Conservation (phyloP, 2,113 vertebrate species). For the Octodon degus region DNA sequence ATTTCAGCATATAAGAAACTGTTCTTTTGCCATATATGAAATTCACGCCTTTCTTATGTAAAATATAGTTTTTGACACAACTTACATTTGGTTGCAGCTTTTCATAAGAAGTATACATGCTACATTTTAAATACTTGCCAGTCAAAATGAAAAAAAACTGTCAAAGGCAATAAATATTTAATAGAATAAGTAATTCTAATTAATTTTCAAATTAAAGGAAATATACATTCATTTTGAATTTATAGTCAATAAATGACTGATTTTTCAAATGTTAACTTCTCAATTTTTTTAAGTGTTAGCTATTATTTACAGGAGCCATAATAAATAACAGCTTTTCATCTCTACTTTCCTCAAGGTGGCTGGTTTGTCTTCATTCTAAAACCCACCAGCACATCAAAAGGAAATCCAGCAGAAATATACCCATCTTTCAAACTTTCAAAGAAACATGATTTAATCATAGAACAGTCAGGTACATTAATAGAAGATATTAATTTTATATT, state of each 20-base stretch:
- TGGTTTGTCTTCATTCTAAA: background rate
- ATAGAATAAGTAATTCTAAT: background rate
- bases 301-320: background rate
- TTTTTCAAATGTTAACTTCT: constrained; percentile 16
- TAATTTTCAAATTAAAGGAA: background rate
- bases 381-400: background rate
- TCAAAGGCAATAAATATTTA: background rate
- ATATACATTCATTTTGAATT: background rate
- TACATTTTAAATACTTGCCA: background rate
- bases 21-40: background rate
- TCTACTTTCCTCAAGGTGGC: background rate
- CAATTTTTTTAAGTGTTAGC: background rate
- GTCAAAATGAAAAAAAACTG: background rate
- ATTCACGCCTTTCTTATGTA: background rate
- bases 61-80: background rate
- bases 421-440: background rate
- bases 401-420: background rate
- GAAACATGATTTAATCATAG: background rate
- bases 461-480: background rate
- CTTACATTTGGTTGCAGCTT: background rate
- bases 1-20: background rate
- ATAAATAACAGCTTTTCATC: background rate
- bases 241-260: background rate
- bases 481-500: background rate
- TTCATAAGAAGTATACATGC: background rate